Percentiles rank a stretch among this genome's conserved stretches.
phyloP scores from a whole-genome alignment of 1,140 invertebrate species.

The Gerris buenoi region DNA sequence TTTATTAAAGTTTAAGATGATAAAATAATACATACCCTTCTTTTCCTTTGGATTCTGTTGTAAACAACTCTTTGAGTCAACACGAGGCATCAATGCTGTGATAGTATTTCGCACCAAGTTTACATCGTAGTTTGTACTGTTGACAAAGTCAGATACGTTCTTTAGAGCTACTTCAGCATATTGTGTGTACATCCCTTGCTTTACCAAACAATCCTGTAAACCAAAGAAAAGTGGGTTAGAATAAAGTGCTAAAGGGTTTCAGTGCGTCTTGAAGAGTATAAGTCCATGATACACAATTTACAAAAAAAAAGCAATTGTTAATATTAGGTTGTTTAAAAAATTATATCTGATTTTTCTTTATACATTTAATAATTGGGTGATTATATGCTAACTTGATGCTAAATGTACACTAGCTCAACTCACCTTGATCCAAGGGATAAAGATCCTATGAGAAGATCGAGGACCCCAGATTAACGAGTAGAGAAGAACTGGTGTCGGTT shows the following conservation, averaged over 20 bases:
- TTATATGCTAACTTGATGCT: too few relatives aligned
- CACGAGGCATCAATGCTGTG: conserved; percentile 40
- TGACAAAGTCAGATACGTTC: conserved; percentile 46
- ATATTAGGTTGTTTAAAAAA: not conserved
- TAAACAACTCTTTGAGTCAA: conserved; percentile 18
- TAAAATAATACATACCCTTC: too few relatives aligned
- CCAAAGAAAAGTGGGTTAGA: conserved; percentile 12
- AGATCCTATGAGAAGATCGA: conserved; percentile 51
- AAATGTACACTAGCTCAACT: too few relatives aligned
- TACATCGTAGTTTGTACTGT: conserved; percentile 50
- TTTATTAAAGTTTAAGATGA: too few relatives aligned
- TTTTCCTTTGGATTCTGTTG: too few relatives aligned
- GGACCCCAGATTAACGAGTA: conserved; percentile 61
- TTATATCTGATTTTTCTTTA: too few relatives aligned
- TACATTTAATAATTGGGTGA: too few relatives aligned
- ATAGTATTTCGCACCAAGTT: conserved; percentile 53
- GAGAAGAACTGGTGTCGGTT: conserved; percentile 39
- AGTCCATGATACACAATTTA: too few relatives aligned
- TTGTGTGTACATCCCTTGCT: conserved; percentile 73
- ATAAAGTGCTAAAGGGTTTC: too few relatives aligned
- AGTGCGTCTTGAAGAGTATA: too few relatives aligned
- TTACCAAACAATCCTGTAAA: conserved; percentile 67
- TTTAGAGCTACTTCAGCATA: conserved; percentile 62
- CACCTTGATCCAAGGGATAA: conserved; percentile 53
- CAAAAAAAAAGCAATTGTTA: conserved; percentile 20